Evolutionary conservation across 2,888 invertebrate species (phyloP), one percentile per base, ranked within the genome.

Genomic region (Dastarcus helophoroides): DNA sequence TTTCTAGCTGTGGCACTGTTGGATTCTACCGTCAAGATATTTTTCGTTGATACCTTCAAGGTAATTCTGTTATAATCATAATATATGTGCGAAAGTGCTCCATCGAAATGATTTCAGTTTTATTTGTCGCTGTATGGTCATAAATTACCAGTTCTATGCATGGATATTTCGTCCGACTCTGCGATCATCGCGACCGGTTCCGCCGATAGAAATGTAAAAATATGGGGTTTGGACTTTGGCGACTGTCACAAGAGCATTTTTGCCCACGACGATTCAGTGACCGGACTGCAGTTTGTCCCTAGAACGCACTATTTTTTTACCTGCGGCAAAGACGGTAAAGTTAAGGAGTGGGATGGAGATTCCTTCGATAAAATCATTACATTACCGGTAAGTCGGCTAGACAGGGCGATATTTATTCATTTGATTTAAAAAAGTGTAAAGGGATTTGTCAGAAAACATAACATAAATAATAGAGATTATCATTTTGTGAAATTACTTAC

Each of bases 201-300:
- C 2, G 85, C 86, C 0, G 98, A 98, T 65, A 74, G 93, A 22
- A 94, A 89, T 58, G 75, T 97, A 14, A 94, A 95, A 67, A 79
- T 98, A 38, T 99, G 97, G 97, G 97, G 97, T 17, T 71, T 97
- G 64, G 94, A 97, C 63, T 97, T 93, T 58, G 97, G 97, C n/a
- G 94, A 98, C 60, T 95, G 94, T 47, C 95, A 93, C 63, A 78
- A 77, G 50, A 93, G 93, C 0, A 71, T 97, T 43, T 90, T 94
- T 60, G 95, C 94, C 0, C 97, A 98, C 59, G 91, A 95, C 50
- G 93, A 94, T 59, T 86, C 93, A 0, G 78, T 98, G 6, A 91
- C 89, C 35, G 76, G 82, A 16, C 57, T 97, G 16, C 76, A 81
- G 48, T 98, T 98, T 55, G 76, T 94, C 11, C 84, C 89, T 0